Base-by-base conservation (phyloP, 2,888 invertebrate species). In the Cantharis rufa region DNA sequence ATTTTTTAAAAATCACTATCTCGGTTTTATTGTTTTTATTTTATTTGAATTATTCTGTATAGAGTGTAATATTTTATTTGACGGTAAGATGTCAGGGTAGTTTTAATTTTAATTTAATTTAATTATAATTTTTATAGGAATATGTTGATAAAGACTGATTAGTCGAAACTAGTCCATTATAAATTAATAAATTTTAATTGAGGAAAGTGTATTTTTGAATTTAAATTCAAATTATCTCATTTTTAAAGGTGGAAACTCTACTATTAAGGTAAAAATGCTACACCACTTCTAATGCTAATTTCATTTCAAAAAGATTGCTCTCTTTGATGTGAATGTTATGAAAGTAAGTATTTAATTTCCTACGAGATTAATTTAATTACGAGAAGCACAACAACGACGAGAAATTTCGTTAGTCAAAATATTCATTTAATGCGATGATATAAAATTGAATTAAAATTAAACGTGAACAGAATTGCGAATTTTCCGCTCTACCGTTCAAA, bases 381-480 rank as follows among this genome's bases (percentile, higher is more conserved):
- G 64, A 66, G 21, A 24, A 66, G 64, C 21, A 66, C 24, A 66
- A 24, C n/a, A 66, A 66, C 24, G 64, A 21, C 21, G 24, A 24
- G 24, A 66, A 66, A 66, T 66, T 66, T 66, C 10, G 64, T 66
- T 66, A 66, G 64, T 66, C 64, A 24, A 66, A 64, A 66, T 66
- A 66, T 66, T 66, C 13, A 24, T 66, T 66, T 66, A 64, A 73
- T 77, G 48, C 74, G 68, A 73, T 76, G 64, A 64, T 69, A 71
- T 76, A 70, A 76, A 72, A 77, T 73, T 70, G 76, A 73, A 77
- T 77, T 77, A 77, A 76, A 77, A 77, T 68, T 68, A 69, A 69
- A 77, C 76, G 76, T 77, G 76, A 70, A 48, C 15, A 15, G 76
- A 74, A 77, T 77, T 66, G n/a, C 48, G 48, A 48, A 48, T 48